Conservation (phyloP, 2,797 vertebrate genomes). For the Pangasius macronema region DNA sequence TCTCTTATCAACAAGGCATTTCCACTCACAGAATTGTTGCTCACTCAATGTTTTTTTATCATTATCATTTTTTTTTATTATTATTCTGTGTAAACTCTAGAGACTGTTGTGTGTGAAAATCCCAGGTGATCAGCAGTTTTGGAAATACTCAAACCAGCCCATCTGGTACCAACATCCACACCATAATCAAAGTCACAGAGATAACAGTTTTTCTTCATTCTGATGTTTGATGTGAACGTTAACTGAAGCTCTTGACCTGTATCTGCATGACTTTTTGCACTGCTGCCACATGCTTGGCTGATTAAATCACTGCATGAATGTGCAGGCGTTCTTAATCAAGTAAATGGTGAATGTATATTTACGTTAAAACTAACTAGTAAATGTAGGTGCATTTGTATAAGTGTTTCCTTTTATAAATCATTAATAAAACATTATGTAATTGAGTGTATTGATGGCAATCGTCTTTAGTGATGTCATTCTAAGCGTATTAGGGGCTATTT, state of each 20-base stretch:
- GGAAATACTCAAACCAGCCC: neutral
- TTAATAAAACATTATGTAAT: neutral
- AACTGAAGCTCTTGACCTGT: neutral
- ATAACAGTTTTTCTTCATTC: neutral
- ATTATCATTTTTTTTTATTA: no score
- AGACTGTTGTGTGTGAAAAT: neutral
- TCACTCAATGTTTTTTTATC: neutral
- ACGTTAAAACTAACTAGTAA: no score
- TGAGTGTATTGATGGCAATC: neutral
- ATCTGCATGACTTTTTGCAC: no score
- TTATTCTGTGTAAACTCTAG: neutral
- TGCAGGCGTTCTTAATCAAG: no score
- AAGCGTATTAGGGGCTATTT: neutral
- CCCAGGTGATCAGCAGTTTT: neutral
- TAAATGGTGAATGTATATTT: no score
- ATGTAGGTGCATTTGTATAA: no score
- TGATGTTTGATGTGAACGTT: neutral
- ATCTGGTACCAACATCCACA: neutral
- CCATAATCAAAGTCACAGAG: neutral
- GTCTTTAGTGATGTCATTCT: no score
- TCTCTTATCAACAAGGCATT: neutral
- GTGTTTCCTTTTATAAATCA: neutral
- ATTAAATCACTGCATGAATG: no score
- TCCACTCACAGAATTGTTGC: neutral
- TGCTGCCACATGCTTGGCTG: no score